Percentiles rank a stretch among this genome's conserved stretches.
phyloP scores from a whole-genome alignment of 2,797 vertebrate genomes.

The Pelobates cultripes region DNA sequence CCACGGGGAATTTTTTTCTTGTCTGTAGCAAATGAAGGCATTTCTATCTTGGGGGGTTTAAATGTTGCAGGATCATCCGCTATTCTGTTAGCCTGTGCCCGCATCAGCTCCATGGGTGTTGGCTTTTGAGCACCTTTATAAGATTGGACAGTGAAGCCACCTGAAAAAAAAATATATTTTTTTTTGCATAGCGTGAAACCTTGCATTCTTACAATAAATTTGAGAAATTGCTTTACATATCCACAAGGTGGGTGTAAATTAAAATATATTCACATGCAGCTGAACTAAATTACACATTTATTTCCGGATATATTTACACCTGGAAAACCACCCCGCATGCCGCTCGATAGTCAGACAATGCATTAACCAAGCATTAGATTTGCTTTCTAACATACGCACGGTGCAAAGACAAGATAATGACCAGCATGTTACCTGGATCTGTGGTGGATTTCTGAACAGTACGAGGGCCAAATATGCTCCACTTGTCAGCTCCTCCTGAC shows the following conservation, averaged over 20 bases:
- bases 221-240: too few species aligned
- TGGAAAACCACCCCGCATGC: too few species aligned
- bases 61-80: slow-evolving; percentile 72
- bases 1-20: slow-evolving; percentile 75
- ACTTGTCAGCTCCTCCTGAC: slow-evolving; percentile 68
- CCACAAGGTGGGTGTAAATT: too few species aligned
- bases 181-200: too few species aligned
- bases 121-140: slow-evolving; percentile 90
- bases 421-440: slow-evolving; percentile 66
- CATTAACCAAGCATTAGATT: too few species aligned
- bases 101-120: slow-evolving; percentile 92
- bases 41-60: slow-evolving; percentile 86
- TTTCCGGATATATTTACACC: too few species aligned
- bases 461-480: slow-evolving; percentile 74
- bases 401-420: too few species aligned
- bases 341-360: too few species aligned
- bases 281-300: too few species aligned
- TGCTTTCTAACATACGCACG: too few species aligned
- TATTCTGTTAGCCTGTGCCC: slow-evolving; percentile 79
- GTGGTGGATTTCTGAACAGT: slow-evolving; percentile 70
- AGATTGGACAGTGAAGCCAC: slow-evolving; percentile 85
- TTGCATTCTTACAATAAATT: too few species aligned
- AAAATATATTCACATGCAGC: too few species aligned
- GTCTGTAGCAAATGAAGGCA: slow-evolving; percentile 68
- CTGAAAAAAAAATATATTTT: slow-evolving; percentile 59